Percentiles rank a stretch among this genome's conserved stretches.
phyloP scores from a whole-genome alignment of 2,888 invertebrate genomes.

The Eupithecia subfuscata region DNA sequence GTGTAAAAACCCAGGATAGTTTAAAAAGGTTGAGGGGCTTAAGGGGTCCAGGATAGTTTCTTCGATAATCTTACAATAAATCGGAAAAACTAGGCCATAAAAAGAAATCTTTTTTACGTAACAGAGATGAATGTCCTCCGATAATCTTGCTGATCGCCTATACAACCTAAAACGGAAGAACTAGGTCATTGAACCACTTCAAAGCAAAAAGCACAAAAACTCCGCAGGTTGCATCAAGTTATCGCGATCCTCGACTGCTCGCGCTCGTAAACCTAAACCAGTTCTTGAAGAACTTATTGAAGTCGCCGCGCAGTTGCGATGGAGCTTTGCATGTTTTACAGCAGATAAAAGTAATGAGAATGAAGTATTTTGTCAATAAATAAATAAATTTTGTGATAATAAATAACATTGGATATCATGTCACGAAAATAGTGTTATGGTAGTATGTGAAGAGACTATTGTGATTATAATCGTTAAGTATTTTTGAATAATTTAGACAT shows the following conservation, averaged over 20 bases:
- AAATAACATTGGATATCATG: too few species aligned
- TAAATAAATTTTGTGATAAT: too few species aligned
- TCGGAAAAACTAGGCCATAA: too few species aligned
- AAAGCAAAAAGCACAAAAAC: constrained; percentile 22
- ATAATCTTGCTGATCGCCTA: not conserved
- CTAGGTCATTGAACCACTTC: constrained; percentile 13
- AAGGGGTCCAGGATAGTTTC: too few species aligned
- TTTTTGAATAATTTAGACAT: too few species aligned
- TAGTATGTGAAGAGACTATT: too few species aligned
- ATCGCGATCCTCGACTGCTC: constrained; percentile 18
- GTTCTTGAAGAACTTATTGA: constrained; percentile 23
- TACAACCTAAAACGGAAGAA: not conserved
- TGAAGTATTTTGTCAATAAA: too few species aligned
- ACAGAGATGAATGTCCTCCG: not conserved
- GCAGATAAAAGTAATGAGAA: not conserved
- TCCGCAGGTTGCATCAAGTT: constrained; percentile 14
- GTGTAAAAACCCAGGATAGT: too few species aligned
- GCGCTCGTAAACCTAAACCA: constrained; percentile 31
- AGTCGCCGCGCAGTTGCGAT: constrained; percentile 17
- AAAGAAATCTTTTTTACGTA: not conserved
- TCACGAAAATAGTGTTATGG: too few species aligned
- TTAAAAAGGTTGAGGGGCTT: too few species aligned
- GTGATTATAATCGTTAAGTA: too few species aligned
- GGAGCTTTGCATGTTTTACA: constrained; percentile 9
- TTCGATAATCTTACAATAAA: too few species aligned